phyloP scores from a whole-genome alignment of 1,140 invertebrate species.

The Pachyrhynchus sulphureomaculatus region DNA sequence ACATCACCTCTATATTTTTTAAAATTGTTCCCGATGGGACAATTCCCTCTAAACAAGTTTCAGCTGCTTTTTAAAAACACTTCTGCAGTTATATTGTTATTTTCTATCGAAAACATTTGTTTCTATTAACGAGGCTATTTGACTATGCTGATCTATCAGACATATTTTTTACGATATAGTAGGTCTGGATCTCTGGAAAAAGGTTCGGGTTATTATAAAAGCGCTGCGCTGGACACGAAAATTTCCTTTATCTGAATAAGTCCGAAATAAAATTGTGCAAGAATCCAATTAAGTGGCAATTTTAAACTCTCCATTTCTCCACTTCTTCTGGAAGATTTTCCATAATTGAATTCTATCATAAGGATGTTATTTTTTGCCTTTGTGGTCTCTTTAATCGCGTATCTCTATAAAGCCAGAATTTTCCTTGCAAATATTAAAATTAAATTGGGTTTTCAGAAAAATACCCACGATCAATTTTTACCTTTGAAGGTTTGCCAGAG shows the following conservation, averaged over 20 bases:
- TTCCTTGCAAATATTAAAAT: constrained; percentile 29
- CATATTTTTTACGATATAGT: too few relatives aligned
- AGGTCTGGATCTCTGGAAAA: too few relatives aligned
- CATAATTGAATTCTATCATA: constrained; percentile 38
- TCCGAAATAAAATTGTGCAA: constrained; percentile 34
- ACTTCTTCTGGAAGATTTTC: constrained; percentile 30
- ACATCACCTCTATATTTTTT: too few relatives aligned
- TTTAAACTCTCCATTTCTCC: constrained; percentile 25
- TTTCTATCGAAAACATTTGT: too few relatives aligned
- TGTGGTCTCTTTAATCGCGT: constrained; percentile 12
- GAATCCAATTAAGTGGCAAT: constrained; percentile 38
- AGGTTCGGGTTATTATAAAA: constrained; percentile 10
- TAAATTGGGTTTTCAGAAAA: constrained; percentile 21
- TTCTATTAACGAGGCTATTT: too few relatives aligned
- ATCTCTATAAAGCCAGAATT: constrained; percentile 17
- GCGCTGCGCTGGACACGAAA: constrained; percentile 34
- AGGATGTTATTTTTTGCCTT: constrained; percentile 30
- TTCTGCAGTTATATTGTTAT: too few relatives aligned
- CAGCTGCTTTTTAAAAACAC: too few relatives aligned
- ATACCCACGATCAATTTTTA: constrained; percentile 16
- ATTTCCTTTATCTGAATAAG: constrained; percentile 31
- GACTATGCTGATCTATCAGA: too few relatives aligned
- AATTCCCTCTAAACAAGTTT: too few relatives aligned
- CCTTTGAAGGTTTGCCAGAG: constrained; percentile 10
- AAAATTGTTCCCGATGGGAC: too few relatives aligned